Evolutionary conservation across 1,140 invertebrate genomes (phyloP), one percentile per base, ranked within the genome.

Genomic region (honey bee (Apis mellifera)): DNA sequence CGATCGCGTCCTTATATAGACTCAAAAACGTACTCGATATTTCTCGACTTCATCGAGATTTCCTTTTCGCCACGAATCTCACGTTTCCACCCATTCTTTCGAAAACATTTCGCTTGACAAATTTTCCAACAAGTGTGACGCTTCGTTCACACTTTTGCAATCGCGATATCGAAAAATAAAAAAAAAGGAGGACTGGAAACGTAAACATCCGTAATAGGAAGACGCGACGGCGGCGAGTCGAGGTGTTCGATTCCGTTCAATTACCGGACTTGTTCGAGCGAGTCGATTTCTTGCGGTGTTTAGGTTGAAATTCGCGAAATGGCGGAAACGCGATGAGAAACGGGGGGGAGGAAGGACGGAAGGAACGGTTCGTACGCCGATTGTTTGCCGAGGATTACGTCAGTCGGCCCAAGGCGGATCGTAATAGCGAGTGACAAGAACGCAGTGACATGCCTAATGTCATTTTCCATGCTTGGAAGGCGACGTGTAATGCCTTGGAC

Each of bases 381-480:
- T 83, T 83, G 80, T 89, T 32, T 87, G 81, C 80, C 83, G 59
- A 62, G 72, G 78, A 82, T 83, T 83, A 85, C 74, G 76, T 85
- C 85, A 75, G 74, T 19, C 12, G 9, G 55, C 62, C 32, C 65
- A 72, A 89, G 87, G 64, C 81, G 66, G 71, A 66, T 66, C 66
- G 79, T 80, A 87, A 87, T 85, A 76, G 48, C 23, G 50, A 71
- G 77, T 70, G 48, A n/a, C 57, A 78, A 82, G 75, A 88, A 84
- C 69, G 77, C 75, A 60, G 64, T 77, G 86, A 72, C 82, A 70
- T 65, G 70, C 68, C 70, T 65, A 64, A 80, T 74, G 82, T 81
- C 78, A 66, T 86, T 83, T 60, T 70, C 71, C 78, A 71, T 81
- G 71, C 55, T 74, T 42, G 17, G 21, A 42, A 26, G 62, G 19